Evolutionary conservation across 64 coral and sea anemone species (phyloP).

Genomic region (Trachythela sp.): DNA sequence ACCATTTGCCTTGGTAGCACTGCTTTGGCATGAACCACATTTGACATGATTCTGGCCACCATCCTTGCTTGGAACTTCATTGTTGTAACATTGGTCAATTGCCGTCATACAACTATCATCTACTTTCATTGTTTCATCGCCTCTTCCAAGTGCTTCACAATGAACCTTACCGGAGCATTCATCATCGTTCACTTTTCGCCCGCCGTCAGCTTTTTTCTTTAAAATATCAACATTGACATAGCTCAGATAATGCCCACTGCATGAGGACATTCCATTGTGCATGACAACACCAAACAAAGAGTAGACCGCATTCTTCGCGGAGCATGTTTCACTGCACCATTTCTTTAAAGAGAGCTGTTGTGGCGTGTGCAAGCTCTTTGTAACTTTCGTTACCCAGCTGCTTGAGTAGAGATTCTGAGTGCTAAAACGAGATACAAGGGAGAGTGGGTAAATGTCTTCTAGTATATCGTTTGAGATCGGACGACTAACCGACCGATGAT

Average conservation of each 20-base stretch:
- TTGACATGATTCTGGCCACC: too few relatives aligned
- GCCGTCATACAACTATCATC: background rate
- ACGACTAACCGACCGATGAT: too few relatives aligned
- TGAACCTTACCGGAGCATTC: background rate
- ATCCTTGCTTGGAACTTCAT: background rate
- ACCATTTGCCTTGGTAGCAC: background rate
- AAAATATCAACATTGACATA: conserved; percentile 65
- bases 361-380: conserved; percentile 78
- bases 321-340: conserved; percentile 70
- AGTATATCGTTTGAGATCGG: too few relatives aligned
- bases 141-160: background rate
- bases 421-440: background rate
- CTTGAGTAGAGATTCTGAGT: conserved; percentile 23
- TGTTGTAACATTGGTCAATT: background rate
- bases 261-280: conserved; percentile 96
- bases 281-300: conserved; percentile 92
- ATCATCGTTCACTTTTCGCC: background rate
- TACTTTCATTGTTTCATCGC: background rate
- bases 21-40: too few relatives aligned
- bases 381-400: conserved; percentile 76
- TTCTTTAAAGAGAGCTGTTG: conserved; percentile 61
- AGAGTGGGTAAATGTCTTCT: too few relatives aligned
- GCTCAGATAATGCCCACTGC: conserved; percentile 91
- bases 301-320: conserved; percentile 30
- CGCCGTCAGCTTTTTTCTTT: background rate